Base-by-base conservation (phyloP, 2,888 invertebrate species). In the Troglohyphantes excavatus region DNA sequence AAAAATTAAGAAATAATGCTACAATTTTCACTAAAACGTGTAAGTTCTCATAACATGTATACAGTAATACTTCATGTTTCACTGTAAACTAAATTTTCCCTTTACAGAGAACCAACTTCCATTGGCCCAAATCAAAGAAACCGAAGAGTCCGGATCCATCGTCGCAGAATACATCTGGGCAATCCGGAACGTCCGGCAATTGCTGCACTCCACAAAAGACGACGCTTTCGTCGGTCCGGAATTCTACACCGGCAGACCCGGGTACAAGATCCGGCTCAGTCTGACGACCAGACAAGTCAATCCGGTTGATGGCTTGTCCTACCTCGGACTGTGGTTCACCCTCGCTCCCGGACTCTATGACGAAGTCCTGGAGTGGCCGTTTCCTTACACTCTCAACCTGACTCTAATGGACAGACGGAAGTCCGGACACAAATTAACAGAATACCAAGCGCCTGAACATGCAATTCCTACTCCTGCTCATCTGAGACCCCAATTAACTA, bases 281-380 rank as follows among this genome's bases (percentile, higher is more conserved):
- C 26, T 91, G 6, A 83, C 90, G 1, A 27, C 84, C 6, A 83
- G 91, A 1, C 53, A 76, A 5, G 61, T 87, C 61, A 83, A 87
- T 23, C 76, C 89, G 0, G 9, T 59, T 0, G 91, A 92, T 53
- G 84, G 72, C 11, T 17, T 75, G 11, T 68, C 76, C 0, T 91
- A 91, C 78, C 21, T 91, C 21, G 92, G 92, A 2, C 82, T 91
- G 0, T 92, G 91, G 90, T 87, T 92, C 43, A 70, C 90, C 0
- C 33, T 92, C 0, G 90, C 91, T 0, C 78, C 90, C 0, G 91
- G 92, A 6, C 61, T 86, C 1, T 91, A 90, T 63, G 92, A 92
- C 27, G 68, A 89, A 6, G 72, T 67, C 2, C 33, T 91, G 5
- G 91, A 91, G 17, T 92, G 91, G 91, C 92, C 92, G 0, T 92